Base-by-base conservation (phyloP, 1,140 invertebrate genomes). In the Brachionus manjavacas region DNA sequence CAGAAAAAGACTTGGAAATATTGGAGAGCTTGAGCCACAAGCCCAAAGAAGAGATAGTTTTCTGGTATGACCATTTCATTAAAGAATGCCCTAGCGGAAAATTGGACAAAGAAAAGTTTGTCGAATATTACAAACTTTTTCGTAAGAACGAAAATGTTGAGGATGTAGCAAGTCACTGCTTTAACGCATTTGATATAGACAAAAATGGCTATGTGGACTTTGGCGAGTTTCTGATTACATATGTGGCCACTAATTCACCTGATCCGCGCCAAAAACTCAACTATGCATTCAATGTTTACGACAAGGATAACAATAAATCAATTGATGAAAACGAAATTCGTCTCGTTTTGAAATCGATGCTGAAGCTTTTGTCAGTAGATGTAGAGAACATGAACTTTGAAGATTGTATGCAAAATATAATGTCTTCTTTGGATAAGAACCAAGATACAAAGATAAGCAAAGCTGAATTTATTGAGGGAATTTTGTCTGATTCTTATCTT, bases 201-300 rank as follows among this genome's bases (percentile, higher is more conserved):
- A 68, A 46, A 31, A 83, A 83, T 83, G 81, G 81, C 20, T 83
- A 49, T 72, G 68, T 83, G 16, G 81, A 83, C 14, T 83, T 83
- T 72, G 81, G 81, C 12, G 81, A 83, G 52, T 83, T 83, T 83
- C 20, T 83, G 23, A 68, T 83, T n/a, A 39, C 60, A 4, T 83
- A 68, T 70, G 81, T 68, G n/a, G 60, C 60, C 9, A 68, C 60
- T 4, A 68, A 52, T 46, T 46, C 46, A 8, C 4, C 11, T 16
- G 68, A 83, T 55, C 64, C 60, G n/a, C 28, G 68, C 39, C 31
- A 68, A n/a, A 68, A 68, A 25, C 35, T 83, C 23, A 70, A 83
- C 16, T 83, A 70, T 83, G 81, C 81, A 31, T 83, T 83, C 31
- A 35, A 83, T 52, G 60, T 68, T 31, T 83, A 83, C n/a, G 81